Evolutionary conservation across 2,113 vertebrate genomes (phyloP).

Genomic region (Triplophysa rosa): DNA sequence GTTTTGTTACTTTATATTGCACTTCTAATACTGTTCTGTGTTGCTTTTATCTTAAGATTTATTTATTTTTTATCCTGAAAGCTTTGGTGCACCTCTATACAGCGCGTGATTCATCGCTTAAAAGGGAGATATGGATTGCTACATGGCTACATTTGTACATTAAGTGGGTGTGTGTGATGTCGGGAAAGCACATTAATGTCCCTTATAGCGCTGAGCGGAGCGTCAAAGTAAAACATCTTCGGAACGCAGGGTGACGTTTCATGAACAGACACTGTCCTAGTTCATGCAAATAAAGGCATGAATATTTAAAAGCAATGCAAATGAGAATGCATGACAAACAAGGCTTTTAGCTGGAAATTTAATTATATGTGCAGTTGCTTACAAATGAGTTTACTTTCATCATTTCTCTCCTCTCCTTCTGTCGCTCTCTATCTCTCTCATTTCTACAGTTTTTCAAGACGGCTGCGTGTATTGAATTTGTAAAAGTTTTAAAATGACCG

Average conservation of each 20-base stretch:
- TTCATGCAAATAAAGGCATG: slow-evolving; percentile 73
- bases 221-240: slow-evolving; percentile 50
- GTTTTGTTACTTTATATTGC: background rate
- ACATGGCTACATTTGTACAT: background rate
- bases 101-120: slow-evolving; percentile 12
- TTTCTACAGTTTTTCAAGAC: background rate
- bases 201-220: slow-evolving; percentile 43
- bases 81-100: slow-evolving; percentile 26
- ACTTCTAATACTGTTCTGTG: background rate
- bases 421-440: slow-evolving; percentile 37
- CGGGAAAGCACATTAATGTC: slow-evolving; percentile 48
- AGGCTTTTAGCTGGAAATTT: slow-evolving; percentile 74
- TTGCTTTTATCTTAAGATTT: background rate
- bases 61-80: slow-evolving; percentile 20
- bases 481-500: slow-evolving; percentile 54
- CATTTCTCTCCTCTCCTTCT: slow-evolving; percentile 35
- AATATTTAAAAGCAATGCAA: slow-evolving; percentile 74
- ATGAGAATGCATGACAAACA: slow-evolving; percentile 70
- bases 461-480: slow-evolving; percentile 59
- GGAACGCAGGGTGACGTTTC: slow-evolving; percentile 58
- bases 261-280: slow-evolving; percentile 55
- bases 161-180: slow-evolving; percentile 36
- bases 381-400: slow-evolving; percentile 69
- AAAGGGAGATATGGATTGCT: background rate
- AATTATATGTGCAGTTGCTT: slow-evolving; percentile 70